phyloP scores from a whole-genome alignment of 2,797 vertebrate species.

The Thalassophryne amazonica region DNA sequence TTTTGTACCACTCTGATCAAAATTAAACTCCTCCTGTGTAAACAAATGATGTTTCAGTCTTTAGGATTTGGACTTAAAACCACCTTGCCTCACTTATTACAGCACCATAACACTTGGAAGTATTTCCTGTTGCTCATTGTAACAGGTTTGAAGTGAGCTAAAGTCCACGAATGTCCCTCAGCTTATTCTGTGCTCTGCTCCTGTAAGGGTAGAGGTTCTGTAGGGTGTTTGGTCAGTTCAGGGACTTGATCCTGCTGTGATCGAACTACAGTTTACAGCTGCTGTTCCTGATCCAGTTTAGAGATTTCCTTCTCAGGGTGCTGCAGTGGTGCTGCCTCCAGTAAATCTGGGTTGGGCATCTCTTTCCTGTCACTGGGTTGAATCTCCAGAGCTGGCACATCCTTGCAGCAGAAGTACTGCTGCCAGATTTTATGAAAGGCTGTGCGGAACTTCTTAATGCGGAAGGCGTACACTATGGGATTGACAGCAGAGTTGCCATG shows the following conservation, averaged over 20 bases:
- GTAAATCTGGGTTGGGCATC: constrained; percentile 38
- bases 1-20: neutral
- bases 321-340: neutral
- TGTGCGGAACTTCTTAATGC: constrained; percentile 92
- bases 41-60: constrained; percentile 18
- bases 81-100: neutral
- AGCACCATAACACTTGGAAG: constrained; percentile 7
- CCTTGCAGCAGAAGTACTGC: constrained; percentile 90
- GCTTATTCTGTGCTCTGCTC: constrained; percentile 53
- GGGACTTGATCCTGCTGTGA: constrained; percentile 31
- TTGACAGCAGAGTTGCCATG: constrained; percentile 98
- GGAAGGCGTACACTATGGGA: constrained; percentile 94
- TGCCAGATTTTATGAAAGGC: constrained; percentile 94
- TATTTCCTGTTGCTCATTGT: constrained; percentile 15
- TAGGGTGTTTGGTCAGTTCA: constrained; percentile 20
- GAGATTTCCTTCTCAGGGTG: constrained; percentile 17
- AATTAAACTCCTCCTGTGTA: constrained; percentile 27
- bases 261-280: constrained; percentile 7
- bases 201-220: constrained; percentile 39
- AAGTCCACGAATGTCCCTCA: constrained; percentile 8
- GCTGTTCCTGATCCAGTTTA: constrained; percentile 17
- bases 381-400: constrained; percentile 47
- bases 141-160: constrained; percentile 27
- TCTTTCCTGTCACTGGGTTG: constrained; percentile 73
- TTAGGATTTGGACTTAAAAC: constrained; percentile 13